Evolutionary conservation across 2,113 vertebrate species (phyloP), one percentile per base, ranked within the genome.

Genomic region (Ailuropoda melanoleuca): DNA sequence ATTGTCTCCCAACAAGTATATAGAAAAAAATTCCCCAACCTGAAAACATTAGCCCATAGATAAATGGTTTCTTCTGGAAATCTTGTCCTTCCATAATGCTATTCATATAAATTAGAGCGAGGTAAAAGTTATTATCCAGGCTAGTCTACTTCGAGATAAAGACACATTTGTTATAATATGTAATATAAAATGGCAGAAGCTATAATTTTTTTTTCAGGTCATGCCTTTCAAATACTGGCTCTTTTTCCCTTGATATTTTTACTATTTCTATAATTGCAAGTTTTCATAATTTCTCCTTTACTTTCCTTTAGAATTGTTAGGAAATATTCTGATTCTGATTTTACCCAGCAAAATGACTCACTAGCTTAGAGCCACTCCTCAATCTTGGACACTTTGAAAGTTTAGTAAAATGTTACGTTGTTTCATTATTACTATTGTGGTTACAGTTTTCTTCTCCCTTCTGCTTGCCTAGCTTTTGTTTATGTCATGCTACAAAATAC

Each of bases 381-480:
- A 89, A 21, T 58, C 29, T 39, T 78, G 60, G 64, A 26, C 29
- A 93, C 55, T 78, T 88, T 86, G 31, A 83, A 88, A 92, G 66
- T 48, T 85, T 89, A 83, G 48, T 66, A 34, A 93, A 89, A 97
- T 84, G 68, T 29, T 78, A 87, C 0, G 0, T 62, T 84, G 29
- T 92, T 96, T 97, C 83, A 31, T 53, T 80, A 50, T 89, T 62
- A 72, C 58, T 29, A 1, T 37, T 43, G 62, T 68, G 29, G 74
- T 60, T 95, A 50, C 8, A n/a, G 24, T 92, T 84, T 96, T 82
- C 70, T 89, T 96, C 64, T 84, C 31, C 53, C 24, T 88, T 97
- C 77, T 97, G 81, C 68, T 96, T 88, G 90, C 82, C 68, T 85
- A 43, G 50, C 34, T 94, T 90, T 92, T 93, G 37, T 90, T 92